phyloP scores from a whole-genome alignment of 2,888 invertebrate genomes.

The Aproaerema taeniolella region DNA sequence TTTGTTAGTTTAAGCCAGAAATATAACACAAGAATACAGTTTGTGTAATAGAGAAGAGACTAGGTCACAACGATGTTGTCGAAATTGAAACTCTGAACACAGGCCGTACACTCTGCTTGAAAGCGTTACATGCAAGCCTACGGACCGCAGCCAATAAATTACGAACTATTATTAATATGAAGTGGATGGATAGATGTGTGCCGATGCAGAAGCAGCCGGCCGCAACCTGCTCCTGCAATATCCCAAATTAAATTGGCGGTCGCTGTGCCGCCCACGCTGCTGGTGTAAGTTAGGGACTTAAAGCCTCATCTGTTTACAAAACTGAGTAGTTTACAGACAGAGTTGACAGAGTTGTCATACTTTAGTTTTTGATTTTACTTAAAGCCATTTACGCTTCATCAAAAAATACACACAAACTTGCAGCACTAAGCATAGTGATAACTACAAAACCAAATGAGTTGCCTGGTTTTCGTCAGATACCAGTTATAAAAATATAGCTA shows the following conservation, averaged over 20 bases:
- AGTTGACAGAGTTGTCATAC: not conserved
- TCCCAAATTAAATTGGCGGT: slow-evolving; percentile 27
- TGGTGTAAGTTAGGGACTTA: slow-evolving; percentile 6
- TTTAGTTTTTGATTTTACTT: too few species aligned
- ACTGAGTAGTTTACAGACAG: not conserved
- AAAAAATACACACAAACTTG: not conserved
- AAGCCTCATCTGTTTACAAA: not conserved
- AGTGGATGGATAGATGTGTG: too few species aligned
- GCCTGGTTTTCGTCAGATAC: too few species aligned
- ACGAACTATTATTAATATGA: too few species aligned
- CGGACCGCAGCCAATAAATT: not conserved
- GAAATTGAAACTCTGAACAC: not conserved
- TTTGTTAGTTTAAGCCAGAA: too few species aligned
- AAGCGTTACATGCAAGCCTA: not conserved
- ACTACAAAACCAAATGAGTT: too few species aligned
- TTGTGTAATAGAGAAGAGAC: not conserved
- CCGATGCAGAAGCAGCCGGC: not conserved
- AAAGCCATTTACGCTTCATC: too few species aligned
- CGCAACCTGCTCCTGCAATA: slow-evolving; percentile 18
- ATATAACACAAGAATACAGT: too few species aligned
- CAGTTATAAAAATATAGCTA: too few species aligned
- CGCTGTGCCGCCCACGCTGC: slow-evolving; percentile 11
- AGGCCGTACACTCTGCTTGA: not conserved
- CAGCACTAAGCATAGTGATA: not conserved
- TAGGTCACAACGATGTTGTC: not conserved